These are phyloP conservation scores for Drosophila pegasa DNA, from an alignment of 2,888 invertebrate genomes.

Conservation along the genomic window DNA sequence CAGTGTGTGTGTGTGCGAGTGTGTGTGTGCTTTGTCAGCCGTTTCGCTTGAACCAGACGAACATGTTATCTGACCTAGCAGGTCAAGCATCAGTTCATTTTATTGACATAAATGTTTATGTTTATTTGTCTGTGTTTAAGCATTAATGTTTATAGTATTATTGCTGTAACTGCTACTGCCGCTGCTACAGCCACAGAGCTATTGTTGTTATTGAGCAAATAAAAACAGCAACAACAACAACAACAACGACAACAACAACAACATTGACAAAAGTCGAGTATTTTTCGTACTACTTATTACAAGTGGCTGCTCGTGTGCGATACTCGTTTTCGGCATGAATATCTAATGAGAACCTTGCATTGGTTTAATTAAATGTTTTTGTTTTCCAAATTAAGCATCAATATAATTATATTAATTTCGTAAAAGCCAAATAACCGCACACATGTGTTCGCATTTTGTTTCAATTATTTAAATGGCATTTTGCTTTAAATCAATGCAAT, in stretches of 20 bases:
- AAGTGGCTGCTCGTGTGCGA: conserved; percentile 40
- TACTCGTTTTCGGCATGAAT: conserved; percentile 33
- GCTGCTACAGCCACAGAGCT: conserved; percentile 3
- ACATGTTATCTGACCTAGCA: conserved; percentile 65
- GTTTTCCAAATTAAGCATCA: conserved; percentile 32
- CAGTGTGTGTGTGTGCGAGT: background rate
- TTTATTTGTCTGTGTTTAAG: conserved; percentile 73
- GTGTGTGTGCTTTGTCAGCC: conserved; percentile 11
- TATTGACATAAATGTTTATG: conserved; percentile 77
- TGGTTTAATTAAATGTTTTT: conserved; percentile 58
- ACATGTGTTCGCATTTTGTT: conserved; percentile 1
- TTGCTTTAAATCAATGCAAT: background rate
- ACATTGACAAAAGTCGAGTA: conserved; percentile 48
- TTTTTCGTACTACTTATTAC: conserved; percentile 45
- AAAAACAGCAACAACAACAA: conserved; percentile 27
- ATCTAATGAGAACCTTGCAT: conserved; percentile 46
- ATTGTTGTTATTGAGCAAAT: conserved; percentile 59
- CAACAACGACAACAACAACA: conserved; percentile 19
- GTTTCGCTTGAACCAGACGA: conserved; percentile 44
- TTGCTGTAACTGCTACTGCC: conserved; percentile 34
- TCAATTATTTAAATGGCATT: conserved; percentile 1
- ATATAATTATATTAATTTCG: conserved; percentile 35
- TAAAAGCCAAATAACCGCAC: conserved; percentile 2
- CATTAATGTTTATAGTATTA: conserved; percentile 69
- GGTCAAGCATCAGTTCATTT: conserved; percentile 77